A percentile compares a stretch with the other conserved stretches of the same genome.
Evolutionary conservation across 30 jellyfish, hydroid and myxozoan species (phyloP).

Genomic region (Pseudorhiza aurosa): DNA sequence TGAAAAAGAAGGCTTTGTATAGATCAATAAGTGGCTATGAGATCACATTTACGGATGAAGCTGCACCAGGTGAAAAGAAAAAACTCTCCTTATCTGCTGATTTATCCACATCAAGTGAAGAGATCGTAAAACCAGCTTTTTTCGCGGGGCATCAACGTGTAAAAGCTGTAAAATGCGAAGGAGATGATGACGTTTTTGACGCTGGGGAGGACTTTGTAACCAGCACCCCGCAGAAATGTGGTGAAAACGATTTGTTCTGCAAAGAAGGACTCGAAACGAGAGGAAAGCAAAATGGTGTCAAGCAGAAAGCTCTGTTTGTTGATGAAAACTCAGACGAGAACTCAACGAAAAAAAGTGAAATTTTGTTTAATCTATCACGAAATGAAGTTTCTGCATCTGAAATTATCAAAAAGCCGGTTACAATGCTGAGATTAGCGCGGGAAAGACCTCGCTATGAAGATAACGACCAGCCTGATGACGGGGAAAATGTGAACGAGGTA

Average conservation of each 20-base stretch:
- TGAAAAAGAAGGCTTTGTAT: background rate
- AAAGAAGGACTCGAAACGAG: too few relatives aligned
- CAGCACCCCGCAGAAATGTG: constrained; percentile 60
- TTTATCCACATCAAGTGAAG: constrained; percentile 23
- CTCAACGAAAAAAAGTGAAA: background rate
- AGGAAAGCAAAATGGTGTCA: background rate
- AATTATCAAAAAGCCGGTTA: background rate
- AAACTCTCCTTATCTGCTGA: constrained; percentile 43
- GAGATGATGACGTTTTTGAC: constrained; percentile 6
- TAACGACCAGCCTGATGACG: background rate
- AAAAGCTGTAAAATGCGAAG: background rate
- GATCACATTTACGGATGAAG: constrained; percentile 33
- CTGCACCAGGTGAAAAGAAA: background rate
- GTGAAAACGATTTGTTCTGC: too few relatives aligned
- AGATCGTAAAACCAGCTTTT: background rate
- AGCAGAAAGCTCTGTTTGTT: background rate
- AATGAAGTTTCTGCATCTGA: background rate
- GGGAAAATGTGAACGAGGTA: background rate
- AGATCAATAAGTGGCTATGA: constrained; percentile 38
- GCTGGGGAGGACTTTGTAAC: background rate
- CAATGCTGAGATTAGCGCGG: background rate
- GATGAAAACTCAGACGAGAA: background rate
- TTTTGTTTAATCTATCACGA: background rate
- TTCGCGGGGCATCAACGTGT: background rate
- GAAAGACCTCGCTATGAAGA: too few relatives aligned